These are phyloP conservation scores for Trochalopteron elliotii DNA, from an alignment of 2,113 vertebrate species.

Conservation along the genomic window DNA sequence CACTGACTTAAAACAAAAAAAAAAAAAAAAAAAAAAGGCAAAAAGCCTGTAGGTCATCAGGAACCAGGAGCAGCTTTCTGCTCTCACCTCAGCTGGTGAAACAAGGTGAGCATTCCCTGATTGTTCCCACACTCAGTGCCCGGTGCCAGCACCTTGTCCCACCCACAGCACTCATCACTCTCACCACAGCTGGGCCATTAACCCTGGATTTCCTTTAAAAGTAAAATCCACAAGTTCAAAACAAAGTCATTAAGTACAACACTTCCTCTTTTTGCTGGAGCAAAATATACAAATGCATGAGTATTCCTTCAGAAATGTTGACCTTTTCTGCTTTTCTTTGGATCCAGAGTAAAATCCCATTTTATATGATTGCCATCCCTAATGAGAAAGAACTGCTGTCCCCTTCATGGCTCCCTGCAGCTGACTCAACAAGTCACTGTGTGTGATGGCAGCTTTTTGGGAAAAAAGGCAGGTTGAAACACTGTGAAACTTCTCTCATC, in stretches of 20 bases:
- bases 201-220: not conserved
- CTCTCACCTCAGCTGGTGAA: not conserved
- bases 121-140: rapidly evolving
- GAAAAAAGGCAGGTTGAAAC: not conserved
- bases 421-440: not conserved
- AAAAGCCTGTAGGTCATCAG: not conserved
- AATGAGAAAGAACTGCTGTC: not conserved
- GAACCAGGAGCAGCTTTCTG: not conserved
- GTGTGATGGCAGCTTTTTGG: not conserved
- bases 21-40: not conserved
- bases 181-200: not conserved
- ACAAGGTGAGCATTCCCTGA: not conserved
- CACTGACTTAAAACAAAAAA: not conserved
- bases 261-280: not conserved
- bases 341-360: not conserved
- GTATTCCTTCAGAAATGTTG: not conserved
- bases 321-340: constrained; percentile 16
- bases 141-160: not conserved
- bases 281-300: not conserved
- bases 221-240: not conserved
- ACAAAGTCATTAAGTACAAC: not conserved
- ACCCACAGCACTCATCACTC: not conserved
- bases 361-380: not conserved
- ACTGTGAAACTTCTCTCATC: not conserved
- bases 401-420: not conserved